These are phyloP conservation scores for Forbesichthys agassizii DNA, from an alignment of 2,113 vertebrate species.

Conservation along the genomic window DNA sequence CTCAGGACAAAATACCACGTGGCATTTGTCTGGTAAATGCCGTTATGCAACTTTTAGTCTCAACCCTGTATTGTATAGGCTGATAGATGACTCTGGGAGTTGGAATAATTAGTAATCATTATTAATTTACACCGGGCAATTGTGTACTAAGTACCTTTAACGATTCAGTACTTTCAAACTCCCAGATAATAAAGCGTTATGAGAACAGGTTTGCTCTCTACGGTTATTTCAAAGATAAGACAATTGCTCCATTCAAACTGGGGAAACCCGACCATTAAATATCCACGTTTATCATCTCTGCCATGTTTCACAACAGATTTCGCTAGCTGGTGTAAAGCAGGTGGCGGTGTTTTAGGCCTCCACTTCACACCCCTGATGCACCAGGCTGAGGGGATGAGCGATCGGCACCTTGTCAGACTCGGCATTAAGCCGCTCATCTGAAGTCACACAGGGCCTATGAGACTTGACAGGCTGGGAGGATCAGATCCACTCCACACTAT, in stretches of 20 bases:
- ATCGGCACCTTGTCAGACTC: slow-evolving; percentile 59
- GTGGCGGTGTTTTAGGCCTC: slow-evolving; percentile 15
- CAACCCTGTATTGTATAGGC: not conserved
- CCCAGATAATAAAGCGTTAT: slow-evolving; percentile 43
- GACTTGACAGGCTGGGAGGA: slow-evolving; percentile 45
- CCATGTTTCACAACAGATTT: slow-evolving; percentile 9
- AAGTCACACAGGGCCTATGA: slow-evolving; percentile 41
- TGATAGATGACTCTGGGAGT: slow-evolving; percentile 51
- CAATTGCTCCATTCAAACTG: slow-evolving; percentile 1
- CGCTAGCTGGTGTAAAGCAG: slow-evolving; percentile 24
- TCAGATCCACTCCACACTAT: slow-evolving; percentile 8
- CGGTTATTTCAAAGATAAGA: slow-evolving; percentile 16
- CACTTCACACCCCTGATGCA: slow-evolving; percentile 30
- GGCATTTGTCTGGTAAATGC: not conserved
- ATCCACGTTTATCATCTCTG: slow-evolving; percentile 15
- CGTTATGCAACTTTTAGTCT: not conserved
- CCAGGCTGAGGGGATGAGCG: slow-evolving; percentile 34
- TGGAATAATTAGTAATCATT: slow-evolving; percentile 61
- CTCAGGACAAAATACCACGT: not conserved
- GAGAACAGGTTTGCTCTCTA: slow-evolving; percentile 12
- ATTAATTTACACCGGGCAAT: slow-evolving; percentile 53
- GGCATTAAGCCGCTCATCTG: slow-evolving; percentile 39
- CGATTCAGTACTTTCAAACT: slow-evolving; percentile 34
- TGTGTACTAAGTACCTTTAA: slow-evolving; percentile 48
- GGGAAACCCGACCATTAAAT: slow-evolving; percentile 5